Percentiles rank a stretch among this genome's conserved stretches.
These are phyloP conservation scores for Papio anubis DNA, from an alignment of 2,113 vertebrate species.

Conservation along the genomic window DNA sequence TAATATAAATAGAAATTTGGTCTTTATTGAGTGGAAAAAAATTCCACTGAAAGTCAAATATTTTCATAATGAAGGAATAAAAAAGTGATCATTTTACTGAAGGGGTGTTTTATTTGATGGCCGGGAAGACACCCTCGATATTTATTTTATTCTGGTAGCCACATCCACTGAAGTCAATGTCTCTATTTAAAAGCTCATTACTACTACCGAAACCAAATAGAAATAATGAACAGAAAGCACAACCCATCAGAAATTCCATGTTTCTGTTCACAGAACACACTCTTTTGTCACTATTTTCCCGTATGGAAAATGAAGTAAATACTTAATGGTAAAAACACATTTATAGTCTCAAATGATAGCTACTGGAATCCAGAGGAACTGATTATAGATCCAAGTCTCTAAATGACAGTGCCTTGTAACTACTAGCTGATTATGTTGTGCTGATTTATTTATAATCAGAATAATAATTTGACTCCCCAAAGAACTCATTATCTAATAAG, in stretches of 20 bases:
- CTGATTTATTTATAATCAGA: conserved; percentile 3
- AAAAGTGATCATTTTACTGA: conserved; percentile 58
- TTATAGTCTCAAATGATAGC: not conserved
- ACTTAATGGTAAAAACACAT: not conserved
- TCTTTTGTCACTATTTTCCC: not conserved
- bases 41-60: conserved; percentile 57
- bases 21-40: conserved; percentile 16
- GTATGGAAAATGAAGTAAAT: not conserved
- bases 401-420: not conserved
- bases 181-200: conserved; percentile 5
- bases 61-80: conserved; percentile 49
- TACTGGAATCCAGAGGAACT: not conserved
- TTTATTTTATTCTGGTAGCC: conserved; percentile 57
- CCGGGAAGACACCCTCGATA: conserved; percentile 25
- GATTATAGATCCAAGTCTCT: not conserved
- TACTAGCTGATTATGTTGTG: not conserved
- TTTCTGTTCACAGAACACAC: not conserved
- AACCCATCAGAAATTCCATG: not conserved
- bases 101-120: conserved; percentile 41
- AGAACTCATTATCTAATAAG: not conserved
- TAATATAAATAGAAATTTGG: not conserved
- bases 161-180: conserved; percentile 27
- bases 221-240: conserved; percentile 30
- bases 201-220: not conserved
- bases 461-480: not conserved